Evolutionary conservation across 2,888 invertebrate species (phyloP).

Genomic region (Caenorhabditis afra): DNA sequence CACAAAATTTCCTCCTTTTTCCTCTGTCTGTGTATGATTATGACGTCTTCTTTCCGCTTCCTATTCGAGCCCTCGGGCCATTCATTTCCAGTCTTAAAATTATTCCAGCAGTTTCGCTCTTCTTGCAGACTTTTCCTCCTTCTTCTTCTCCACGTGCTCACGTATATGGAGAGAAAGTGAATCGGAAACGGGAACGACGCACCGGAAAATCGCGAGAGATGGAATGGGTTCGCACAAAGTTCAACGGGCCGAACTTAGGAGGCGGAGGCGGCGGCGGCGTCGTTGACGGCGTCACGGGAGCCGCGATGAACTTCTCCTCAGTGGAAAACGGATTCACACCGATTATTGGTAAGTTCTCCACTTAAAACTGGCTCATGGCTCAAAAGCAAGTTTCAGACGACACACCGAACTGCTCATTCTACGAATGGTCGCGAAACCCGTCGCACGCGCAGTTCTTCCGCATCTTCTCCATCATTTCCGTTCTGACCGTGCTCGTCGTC

Average conservation of each 20-base stretch:
- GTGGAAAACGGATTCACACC: constrained; percentile 43
- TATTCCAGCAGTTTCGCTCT: no score
- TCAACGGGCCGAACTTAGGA: constrained; percentile 14
- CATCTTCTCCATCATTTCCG: constrained; percentile 80
- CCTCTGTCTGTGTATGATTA: no score
- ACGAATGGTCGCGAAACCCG: constrained; percentile 79
- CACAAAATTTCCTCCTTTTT: no score
- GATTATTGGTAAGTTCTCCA: constrained; percentile 19
- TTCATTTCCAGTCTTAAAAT: not conserved
- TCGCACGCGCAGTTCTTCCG: constrained; percentile 78
- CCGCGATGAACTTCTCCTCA: not conserved
- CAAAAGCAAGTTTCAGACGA: constrained; percentile 47
- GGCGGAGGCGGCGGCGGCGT: no score
- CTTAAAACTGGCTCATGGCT: no score
- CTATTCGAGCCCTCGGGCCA: no score
- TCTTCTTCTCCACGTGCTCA: constrained; percentile 12
- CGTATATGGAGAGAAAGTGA: constrained; percentile 36
- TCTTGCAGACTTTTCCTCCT: not conserved
- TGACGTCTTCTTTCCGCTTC: no score
- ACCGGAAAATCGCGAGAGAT: constrained; percentile 22
- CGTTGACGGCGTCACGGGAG: no score
- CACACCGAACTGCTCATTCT: constrained; percentile 71
- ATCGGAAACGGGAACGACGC: not conserved
- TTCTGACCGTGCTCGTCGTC: constrained; percentile 79
- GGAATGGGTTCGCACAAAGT: constrained; percentile 47